Evolutionary conservation across 2,113 vertebrate species (phyloP).

Genomic region (Okapia johnstoni): DNA sequence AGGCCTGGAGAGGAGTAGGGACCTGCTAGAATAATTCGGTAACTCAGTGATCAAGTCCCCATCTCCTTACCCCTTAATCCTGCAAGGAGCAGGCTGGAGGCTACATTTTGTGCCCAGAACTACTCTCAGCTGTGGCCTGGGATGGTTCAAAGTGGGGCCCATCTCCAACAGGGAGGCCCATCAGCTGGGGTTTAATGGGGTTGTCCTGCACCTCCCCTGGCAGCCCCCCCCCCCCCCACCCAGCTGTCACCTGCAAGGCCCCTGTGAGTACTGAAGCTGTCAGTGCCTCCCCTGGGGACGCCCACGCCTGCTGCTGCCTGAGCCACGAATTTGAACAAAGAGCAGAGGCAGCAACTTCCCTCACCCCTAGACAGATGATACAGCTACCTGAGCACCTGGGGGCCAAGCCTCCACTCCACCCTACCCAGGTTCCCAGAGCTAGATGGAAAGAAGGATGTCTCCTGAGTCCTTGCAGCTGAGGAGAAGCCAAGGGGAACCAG

Average conservation of each 20-base stretch:
- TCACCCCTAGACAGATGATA: constrained; percentile 23
- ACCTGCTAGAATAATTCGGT: not conserved
- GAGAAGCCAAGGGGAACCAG: not conserved
- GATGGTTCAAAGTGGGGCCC: not conserved
- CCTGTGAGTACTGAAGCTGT: constrained; percentile 68
- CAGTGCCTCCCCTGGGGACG: constrained; percentile 61
- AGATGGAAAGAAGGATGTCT: not conserved
- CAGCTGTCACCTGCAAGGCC: constrained; percentile 66
- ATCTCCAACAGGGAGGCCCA: not conserved
- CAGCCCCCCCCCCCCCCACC: not conserved
- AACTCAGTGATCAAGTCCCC: not conserved
- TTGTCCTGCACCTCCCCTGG: not conserved
- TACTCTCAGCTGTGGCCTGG: not conserved
- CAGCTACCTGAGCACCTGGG: constrained; percentile 28
- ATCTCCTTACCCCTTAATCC: not conserved
- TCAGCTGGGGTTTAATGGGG: not conserved
- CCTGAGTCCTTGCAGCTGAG: not conserved
- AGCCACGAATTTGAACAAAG: constrained; percentile 67
- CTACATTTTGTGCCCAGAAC: not conserved
- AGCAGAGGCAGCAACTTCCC: constrained; percentile 55
- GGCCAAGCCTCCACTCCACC: not conserved
- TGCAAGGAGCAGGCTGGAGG: not conserved
- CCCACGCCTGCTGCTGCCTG: constrained; percentile 68
- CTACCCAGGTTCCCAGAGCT: not conserved
- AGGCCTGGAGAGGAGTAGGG: not conserved